Evolutionary conservation across 2,888 invertebrate species (phyloP).

Genomic region (Neoscelio sp.): DNA sequence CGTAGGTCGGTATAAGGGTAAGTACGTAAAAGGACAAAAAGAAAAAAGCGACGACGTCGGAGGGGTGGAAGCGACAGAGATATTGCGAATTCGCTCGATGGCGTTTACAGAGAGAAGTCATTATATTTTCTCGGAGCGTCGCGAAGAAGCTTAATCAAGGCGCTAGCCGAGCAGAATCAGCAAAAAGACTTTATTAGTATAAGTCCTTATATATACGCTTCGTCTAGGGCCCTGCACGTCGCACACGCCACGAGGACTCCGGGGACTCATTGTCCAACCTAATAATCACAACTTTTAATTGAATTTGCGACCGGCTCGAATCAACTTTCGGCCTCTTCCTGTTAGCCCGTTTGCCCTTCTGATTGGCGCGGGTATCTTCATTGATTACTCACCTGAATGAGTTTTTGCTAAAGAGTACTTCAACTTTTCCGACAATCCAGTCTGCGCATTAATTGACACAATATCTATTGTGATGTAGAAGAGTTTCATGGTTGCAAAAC

Average conservation of each 20-base stretch:
- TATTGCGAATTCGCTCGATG: constrained; percentile 71
- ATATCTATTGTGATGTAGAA: constrained; percentile 19
- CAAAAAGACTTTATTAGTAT: constrained; percentile 82
- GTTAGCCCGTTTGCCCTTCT: constrained; percentile 70
- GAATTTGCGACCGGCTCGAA: constrained; percentile 80
- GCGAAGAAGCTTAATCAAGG: constrained; percentile 82
- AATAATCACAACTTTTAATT: constrained; percentile 83
- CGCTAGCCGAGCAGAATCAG: constrained; percentile 82
- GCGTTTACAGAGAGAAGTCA: constrained; percentile 79
- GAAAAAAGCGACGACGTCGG: constrained; percentile 18
- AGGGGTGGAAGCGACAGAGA: constrained; percentile 42
- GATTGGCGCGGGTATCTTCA: constrained; percentile 75
- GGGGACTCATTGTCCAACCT: constrained; percentile 82
- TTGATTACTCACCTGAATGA: constrained; percentile 71
- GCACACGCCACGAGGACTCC: constrained; percentile 64
- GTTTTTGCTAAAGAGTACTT: constrained; percentile 59
- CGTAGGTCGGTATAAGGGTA: constrained; percentile 50
- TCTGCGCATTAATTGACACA: constrained; percentile 42
- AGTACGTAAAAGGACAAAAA: constrained; percentile 60
- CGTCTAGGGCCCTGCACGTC: constrained; percentile 56
- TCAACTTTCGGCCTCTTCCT: constrained; percentile 76
- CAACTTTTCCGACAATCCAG: constrained; percentile 52
- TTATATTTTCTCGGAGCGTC: constrained; percentile 82
- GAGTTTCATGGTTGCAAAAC: not conserved
- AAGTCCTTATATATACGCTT: constrained; percentile 69